phyloP scores from a whole-genome alignment of 1,140 invertebrate genomes.

The Thrips palmi region DNA sequence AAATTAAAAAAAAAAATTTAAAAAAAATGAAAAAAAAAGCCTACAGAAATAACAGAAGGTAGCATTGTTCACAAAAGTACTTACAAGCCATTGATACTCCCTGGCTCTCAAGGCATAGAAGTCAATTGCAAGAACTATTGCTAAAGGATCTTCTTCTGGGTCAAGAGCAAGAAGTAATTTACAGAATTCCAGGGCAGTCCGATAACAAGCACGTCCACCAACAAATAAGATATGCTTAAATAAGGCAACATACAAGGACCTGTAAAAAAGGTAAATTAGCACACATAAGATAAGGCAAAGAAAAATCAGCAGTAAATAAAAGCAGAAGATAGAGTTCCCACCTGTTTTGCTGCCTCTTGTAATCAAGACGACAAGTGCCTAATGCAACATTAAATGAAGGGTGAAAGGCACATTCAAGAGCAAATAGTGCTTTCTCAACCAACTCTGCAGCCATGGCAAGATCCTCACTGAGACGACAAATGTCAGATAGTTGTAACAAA shows the following conservation, averaged over 20 bases:
- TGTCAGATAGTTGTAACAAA: constrained; percentile 67
- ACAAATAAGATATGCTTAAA: constrained; percentile 72
- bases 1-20: no score
- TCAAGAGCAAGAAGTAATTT: constrained; percentile 62
- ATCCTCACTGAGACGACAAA: constrained; percentile 64
- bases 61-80: no score
- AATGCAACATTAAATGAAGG: constrained; percentile 57
- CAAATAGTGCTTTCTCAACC: constrained; percentile 57
- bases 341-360: constrained; percentile 67
- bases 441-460: constrained; percentile 57
- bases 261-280: constrained; percentile 25
- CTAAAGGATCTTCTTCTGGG: constrained; percentile 68
- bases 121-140: constrained; percentile 62
- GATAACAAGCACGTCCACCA: constrained; percentile 58
- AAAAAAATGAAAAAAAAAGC: no score
- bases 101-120: constrained; percentile 67
- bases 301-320: not conserved
- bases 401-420: constrained; percentile 62
- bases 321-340: constrained; percentile 12
- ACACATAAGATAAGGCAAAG: constrained; percentile 2
- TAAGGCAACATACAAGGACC: constrained; percentile 62
- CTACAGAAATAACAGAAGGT: no score
- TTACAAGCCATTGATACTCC: constrained; percentile 69
- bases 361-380: constrained; percentile 60
- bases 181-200: constrained; percentile 61